Percentiles rank a stretch among this genome's conserved stretches.
These are phyloP conservation scores for Pemphredon lugubris DNA, from an alignment of 2,888 invertebrate genomes.

Conservation along the genomic window DNA sequence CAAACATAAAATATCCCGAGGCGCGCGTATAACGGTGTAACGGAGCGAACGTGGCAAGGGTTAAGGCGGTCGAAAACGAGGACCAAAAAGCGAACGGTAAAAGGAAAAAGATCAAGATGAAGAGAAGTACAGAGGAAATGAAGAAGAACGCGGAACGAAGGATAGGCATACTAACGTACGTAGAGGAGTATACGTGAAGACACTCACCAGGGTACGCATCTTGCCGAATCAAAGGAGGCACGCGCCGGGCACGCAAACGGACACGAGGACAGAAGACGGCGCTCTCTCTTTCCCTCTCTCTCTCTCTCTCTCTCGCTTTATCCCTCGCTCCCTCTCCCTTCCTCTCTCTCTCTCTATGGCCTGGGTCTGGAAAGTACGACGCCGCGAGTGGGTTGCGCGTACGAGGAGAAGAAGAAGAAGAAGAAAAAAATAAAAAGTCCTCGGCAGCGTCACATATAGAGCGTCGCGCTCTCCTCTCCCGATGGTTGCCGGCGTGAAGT, in stretches of 20 bases:
- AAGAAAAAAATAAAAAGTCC: no score
- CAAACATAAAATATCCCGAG: no score
- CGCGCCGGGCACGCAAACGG: conserved; percentile 30
- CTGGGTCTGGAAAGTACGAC: conserved; percentile 46
- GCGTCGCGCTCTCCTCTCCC: conserved; percentile 52
- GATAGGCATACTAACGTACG: not conserved
- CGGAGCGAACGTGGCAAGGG: no score
- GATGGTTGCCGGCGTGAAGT: conserved; percentile 78
- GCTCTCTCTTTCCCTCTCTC: no score
- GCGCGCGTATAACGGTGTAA: no score
- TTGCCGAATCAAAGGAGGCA: conserved; percentile 28
- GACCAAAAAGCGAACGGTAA: not conserved
- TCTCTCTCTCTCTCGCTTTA: no score
- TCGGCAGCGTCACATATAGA: conserved; percentile 66
- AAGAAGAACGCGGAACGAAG: not conserved
- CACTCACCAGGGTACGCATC: conserved; percentile 68
- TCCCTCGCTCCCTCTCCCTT: no score
- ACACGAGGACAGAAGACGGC: no score
- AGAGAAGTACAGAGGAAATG: not conserved
- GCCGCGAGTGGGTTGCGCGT: conserved; percentile 12
- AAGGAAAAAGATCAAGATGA: conserved; percentile 3
- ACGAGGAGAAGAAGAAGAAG: conserved; percentile 37
- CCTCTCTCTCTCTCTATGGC: no score
- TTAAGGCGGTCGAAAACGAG: no score
- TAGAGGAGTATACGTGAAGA: conserved; percentile 25